Base-by-base conservation (phyloP, 2,113 vertebrate genomes). In the Cyanoderma ruficeps region DNA sequence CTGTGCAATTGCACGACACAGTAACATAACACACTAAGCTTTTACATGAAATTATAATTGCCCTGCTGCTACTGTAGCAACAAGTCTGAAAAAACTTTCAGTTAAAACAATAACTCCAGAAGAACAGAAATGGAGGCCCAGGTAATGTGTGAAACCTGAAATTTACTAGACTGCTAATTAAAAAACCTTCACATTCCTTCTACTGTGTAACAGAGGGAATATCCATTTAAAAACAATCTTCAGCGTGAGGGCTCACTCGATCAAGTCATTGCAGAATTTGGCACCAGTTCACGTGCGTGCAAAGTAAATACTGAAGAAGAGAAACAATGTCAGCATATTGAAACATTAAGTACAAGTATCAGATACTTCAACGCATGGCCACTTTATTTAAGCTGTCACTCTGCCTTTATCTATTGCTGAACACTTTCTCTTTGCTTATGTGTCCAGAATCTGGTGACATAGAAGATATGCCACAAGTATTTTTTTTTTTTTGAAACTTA, bases 401-500 rank as follows among this genome's bases (percentile, higher is more conserved):
- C 22, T 24, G 6, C 25, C 11, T 31, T 61, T 37, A 37, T 14
- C 11, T 72, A 1, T 15, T 31, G 25, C 10, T 65, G 69, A 83
- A 60, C 1, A 23, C n/a, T 70, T 83, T 81, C 24, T 49, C 10
- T 37, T 76, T 87, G 3, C 10, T 87, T 7, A 11, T 25, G 6
- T 39, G 9, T 56, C 9, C 24, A 65, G 68, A 72, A 81, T 55
- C 22, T n/a, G 24, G 4, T 22, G 11, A 53, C 24, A n/a, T 37
- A 63, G 42, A n/a, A 77, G 27, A 50, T 0, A 3, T 0, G 1
- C 1, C 2, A 39, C 1, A 56, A 59, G 1, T 9, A 3, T 6
- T 27, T 17, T 42, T 76, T 87, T 87, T 27, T 17, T 42, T 76
- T 87, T 87, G 39, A 9, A 50, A 20, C 7, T 61, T 67, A 4